Conservation (phyloP, 64 coral and sea anemone genomes). For the Actinia tenebrosa region DNA sequence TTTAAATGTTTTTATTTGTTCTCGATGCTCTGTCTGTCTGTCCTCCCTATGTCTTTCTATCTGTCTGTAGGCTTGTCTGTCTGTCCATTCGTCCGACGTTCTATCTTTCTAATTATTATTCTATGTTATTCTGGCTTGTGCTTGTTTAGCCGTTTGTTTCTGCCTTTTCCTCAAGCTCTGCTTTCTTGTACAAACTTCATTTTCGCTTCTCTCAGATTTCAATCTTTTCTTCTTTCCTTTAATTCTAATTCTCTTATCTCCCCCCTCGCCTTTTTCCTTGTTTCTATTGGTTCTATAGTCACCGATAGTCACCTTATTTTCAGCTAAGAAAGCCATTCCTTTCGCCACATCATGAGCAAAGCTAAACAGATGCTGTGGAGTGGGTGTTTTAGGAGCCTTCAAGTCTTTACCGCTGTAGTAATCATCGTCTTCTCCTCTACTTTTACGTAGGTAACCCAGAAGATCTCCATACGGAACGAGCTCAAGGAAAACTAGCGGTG, state of each 20-base stretch:
- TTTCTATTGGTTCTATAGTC: neutral
- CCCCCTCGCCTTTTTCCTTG: neutral
- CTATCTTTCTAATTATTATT: too few relatives aligned
- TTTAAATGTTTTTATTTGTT: too few relatives aligned
- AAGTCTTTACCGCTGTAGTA: slow-evolving; percentile 12
- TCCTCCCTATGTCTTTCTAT: too few relatives aligned
- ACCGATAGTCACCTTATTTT: slow-evolving; percentile 9
- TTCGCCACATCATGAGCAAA: slow-evolving; percentile 11
- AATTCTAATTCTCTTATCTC: neutral
- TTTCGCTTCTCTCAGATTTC: neutral
- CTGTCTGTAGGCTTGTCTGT: too few relatives aligned
- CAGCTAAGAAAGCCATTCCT: slow-evolving; percentile 22
- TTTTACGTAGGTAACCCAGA: neutral
- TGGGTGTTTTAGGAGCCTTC: neutral
- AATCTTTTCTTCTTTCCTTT: neutral
- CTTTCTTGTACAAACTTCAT: neutral
- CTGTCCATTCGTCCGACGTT: too few relatives aligned
- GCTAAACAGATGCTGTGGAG: slow-evolving; percentile 8
- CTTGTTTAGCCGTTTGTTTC: too few relatives aligned
- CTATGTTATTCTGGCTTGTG: too few relatives aligned
- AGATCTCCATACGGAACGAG: slow-evolving; percentile 1
- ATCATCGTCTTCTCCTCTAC: neutral
- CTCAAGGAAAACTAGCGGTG: neutral
- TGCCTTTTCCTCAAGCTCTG: neutral
- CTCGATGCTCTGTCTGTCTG: too few relatives aligned